Evolutionary conservation across 1,140 invertebrate species (phyloP).

Genomic region (Musca domestica): DNA sequence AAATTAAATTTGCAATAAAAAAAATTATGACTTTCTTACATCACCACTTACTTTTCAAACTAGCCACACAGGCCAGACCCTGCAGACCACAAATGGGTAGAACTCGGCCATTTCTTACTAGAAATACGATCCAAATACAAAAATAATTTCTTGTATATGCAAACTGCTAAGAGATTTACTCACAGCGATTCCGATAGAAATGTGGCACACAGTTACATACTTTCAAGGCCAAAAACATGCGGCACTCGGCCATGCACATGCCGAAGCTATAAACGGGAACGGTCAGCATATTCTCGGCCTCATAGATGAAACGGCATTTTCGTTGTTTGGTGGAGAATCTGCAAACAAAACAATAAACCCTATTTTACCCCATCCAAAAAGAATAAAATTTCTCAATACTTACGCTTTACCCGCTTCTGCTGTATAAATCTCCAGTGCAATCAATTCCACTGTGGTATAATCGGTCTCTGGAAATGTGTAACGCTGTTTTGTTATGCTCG

Average conservation of each 20-base stretch:
- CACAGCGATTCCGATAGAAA: constrained; percentile 55
- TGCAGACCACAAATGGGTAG: constrained; percentile 58
- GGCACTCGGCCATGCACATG: constrained; percentile 65
- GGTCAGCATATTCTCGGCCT: constrained; percentile 61
- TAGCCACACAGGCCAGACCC: constrained; percentile 62
- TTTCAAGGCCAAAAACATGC: constrained; percentile 59
- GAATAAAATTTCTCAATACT: no score
- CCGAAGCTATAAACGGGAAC: constrained; percentile 66
- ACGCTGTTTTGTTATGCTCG: constrained; percentile 59
- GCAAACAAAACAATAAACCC: not conserved
- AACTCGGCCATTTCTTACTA: constrained; percentile 55
- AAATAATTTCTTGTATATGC: not conserved
- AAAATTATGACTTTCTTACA: not conserved
- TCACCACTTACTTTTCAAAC: constrained; percentile 59
- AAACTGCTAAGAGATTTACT: constrained; percentile 26
- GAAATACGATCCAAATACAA: not conserved
- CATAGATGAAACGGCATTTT: constrained; percentile 64
- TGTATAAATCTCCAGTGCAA: constrained; percentile 53
- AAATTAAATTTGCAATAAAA: constrained; percentile 9
- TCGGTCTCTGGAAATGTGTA: constrained; percentile 55
- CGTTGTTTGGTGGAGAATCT: constrained; percentile 62
- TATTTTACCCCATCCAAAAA: not conserved
- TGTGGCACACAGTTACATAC: constrained; percentile 66
- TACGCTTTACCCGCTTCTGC: constrained; percentile 47
- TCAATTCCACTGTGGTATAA: constrained; percentile 50